Conservation (phyloP, 2,888 invertebrate genomes). For the Fissipunctia ypsillon region DNA sequence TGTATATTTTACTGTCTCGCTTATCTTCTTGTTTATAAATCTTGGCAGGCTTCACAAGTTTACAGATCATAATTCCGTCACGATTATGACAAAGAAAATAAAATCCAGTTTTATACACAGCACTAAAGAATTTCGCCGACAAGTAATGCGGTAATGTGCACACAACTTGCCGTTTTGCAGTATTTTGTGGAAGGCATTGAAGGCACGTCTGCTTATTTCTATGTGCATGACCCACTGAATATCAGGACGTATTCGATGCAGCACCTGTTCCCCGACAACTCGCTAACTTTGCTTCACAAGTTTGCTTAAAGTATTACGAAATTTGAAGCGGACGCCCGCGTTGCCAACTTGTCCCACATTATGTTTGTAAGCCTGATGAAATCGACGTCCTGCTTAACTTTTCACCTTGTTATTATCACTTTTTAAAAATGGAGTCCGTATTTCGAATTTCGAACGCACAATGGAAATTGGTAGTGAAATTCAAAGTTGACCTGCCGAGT, state of each 20-base stretch:
- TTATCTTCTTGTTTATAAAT: conserved; percentile 45
- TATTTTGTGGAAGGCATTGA: conserved; percentile 23
- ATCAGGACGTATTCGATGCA: conserved; percentile 83
- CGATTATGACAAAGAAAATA: conserved; percentile 26
- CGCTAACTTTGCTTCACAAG: conserved; percentile 83
- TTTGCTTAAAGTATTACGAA: conserved; percentile 88
- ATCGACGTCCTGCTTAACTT: conserved; percentile 78
- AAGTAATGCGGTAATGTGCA: conserved; percentile 3
- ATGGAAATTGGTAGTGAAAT: conserved; percentile 72
- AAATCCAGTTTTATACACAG: conserved; percentile 32
- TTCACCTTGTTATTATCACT: conserved; percentile 75
- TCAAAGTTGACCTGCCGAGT: conserved; percentile 65
- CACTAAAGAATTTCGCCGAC: conserved; percentile 16
- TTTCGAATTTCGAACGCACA: conserved; percentile 67
- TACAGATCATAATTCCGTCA: conserved; percentile 21
- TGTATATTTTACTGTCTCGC: conserved; percentile 34
- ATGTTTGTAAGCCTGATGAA: conserved; percentile 84
- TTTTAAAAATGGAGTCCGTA: conserved; percentile 75
- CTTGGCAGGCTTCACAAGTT: conserved; percentile 31
- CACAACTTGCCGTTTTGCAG: conserved; percentile 8
- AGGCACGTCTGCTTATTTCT: conserved; percentile 70
- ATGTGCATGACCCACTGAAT: conserved; percentile 76
- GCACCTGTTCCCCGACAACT: conserved; percentile 84
- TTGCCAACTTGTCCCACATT: conserved; percentile 78
- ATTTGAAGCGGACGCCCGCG: conserved; percentile 81